Evolutionary conservation across 2,888 invertebrate species (phyloP).

Genomic region (Ceramica pisi): DNA sequence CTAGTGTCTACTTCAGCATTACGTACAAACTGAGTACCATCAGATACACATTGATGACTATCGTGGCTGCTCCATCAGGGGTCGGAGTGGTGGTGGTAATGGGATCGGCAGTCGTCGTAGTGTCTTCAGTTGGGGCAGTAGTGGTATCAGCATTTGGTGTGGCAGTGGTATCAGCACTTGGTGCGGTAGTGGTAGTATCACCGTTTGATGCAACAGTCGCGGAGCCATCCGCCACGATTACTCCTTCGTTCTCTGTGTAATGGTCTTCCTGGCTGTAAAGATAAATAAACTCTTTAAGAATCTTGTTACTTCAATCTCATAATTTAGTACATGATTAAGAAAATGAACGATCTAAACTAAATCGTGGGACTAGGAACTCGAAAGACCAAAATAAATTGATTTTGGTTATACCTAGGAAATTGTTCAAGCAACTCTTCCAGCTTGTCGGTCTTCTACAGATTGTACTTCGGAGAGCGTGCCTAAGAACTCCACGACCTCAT

Average conservation of each 20-base stretch:
- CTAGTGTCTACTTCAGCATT: constrained; percentile 18
- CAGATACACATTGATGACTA: constrained; percentile 34
- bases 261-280: constrained; percentile 41
- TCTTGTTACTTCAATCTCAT: neutral
- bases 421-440: neutral
- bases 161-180: neutral
- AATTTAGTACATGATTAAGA: neutral
- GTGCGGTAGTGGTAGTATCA: neutral
- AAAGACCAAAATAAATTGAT: neutral
- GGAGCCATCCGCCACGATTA: constrained; percentile 19
- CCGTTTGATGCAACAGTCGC: neutral
- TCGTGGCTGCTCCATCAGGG: constrained; percentile 30
- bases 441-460: too few species aligned
- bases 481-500: too few species aligned
- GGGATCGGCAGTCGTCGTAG: neutral
- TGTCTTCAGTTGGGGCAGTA: neutral
- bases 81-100: neutral
- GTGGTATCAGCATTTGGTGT: neutral
- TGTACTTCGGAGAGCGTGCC: too few species aligned
- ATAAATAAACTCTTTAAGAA: neutral
- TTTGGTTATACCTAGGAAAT: too few species aligned
- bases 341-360: neutral
- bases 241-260: constrained; percentile 15
- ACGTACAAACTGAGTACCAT: constrained; percentile 29
- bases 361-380: neutral